Conservation (phyloP, 2,888 invertebrate species). For the Caenorhabditis uteleia region DNA sequence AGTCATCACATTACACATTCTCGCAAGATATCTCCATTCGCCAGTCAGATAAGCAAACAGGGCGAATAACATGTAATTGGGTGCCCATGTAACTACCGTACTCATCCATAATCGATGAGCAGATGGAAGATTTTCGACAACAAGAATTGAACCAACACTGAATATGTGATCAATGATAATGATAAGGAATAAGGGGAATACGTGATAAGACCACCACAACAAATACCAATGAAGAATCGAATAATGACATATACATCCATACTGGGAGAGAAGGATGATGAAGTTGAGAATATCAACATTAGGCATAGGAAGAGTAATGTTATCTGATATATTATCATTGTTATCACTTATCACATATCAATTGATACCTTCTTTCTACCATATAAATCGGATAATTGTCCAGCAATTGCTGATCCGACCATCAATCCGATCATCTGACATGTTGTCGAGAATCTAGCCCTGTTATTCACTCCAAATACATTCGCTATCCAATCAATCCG, state of each 20-base stretch:
- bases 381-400: conserved; percentile 49
- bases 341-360: background rate
- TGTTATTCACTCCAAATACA: conserved; percentile 44
- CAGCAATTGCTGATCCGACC: conserved; percentile 45
- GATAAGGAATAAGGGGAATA: conserved; percentile 13
- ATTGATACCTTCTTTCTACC: conserved; percentile 41
- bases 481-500: conserved; percentile 19
- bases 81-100: conserved; percentile 56
- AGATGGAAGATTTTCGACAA: conserved; percentile 51
- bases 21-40: conserved; percentile 43
- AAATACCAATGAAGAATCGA: conserved; percentile 53
- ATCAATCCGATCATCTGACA: conserved; percentile 55
- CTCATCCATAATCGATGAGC: conserved; percentile 51
- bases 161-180: too few relatives aligned
- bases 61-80: conserved; percentile 53
- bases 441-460: conserved; percentile 45
- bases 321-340: conserved; percentile 25
- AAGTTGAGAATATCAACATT: conserved; percentile 38
- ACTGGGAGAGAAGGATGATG: conserved; percentile 38
- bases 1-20: conserved; percentile 42
- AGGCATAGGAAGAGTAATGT: conserved; percentile 34
- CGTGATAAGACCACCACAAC: conserved; percentile 48
- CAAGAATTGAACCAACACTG: conserved; percentile 46
- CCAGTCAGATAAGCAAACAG: conserved; percentile 42
- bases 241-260: conserved; percentile 47